phyloP scores from a whole-genome alignment of 2,797 vertebrate species.

The Phaenicophaeus curvirostris region DNA sequence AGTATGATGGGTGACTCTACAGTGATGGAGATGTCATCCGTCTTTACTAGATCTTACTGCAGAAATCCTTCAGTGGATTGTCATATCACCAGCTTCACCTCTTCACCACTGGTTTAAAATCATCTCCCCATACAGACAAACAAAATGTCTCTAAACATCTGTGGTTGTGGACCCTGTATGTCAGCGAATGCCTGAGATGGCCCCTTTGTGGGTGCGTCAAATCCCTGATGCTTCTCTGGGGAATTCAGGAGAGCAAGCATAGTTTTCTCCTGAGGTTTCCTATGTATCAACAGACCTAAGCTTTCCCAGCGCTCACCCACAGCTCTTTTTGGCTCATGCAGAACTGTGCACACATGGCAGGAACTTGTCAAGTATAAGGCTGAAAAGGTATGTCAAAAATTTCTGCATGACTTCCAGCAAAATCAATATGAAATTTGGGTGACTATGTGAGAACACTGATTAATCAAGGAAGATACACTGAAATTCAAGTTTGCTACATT shows the following conservation, averaged over 20 bases:
- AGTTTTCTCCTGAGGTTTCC: background rate
- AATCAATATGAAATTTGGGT: background rate
- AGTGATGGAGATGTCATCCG: background rate
- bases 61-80: background rate
- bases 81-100: background rate
- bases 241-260: background rate
- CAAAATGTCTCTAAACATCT: background rate
- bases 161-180: background rate
- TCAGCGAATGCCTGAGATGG: background rate
- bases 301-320: background rate
- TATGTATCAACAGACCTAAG: background rate
- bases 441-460: background rate
- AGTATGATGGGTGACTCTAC: background rate
- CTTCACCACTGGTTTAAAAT: background rate
- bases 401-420: background rate
- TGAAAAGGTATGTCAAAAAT: background rate
- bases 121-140: background rate
- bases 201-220: background rate
- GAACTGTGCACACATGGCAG: background rate
- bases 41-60: background rate
- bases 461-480: background rate
- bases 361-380: background rate
- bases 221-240: background rate
- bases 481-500: background rate
- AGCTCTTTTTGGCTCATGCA: background rate